phyloP scores from a whole-genome alignment of 2,888 invertebrate species.

The Tipula helvola region DNA sequence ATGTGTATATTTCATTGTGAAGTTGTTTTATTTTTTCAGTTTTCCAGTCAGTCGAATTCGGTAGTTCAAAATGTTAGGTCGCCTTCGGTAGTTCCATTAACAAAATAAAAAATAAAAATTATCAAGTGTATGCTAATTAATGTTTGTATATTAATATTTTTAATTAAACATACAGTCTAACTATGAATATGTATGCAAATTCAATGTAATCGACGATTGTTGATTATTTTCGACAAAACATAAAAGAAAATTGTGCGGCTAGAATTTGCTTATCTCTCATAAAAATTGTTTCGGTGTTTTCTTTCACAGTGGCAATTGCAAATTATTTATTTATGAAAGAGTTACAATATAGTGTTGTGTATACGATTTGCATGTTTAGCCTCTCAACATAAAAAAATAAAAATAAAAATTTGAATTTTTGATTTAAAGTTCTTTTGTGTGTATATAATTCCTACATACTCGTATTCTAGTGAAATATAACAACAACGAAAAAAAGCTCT shows the following conservation, averaged over 20 bases:
- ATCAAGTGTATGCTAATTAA: background rate
- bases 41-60: background rate
- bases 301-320: background rate
- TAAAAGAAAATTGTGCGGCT: no score
- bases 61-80: background rate
- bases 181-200: background rate
- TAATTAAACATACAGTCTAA: background rate
- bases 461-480: background rate
- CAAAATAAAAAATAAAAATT: background rate
- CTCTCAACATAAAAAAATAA: background rate
- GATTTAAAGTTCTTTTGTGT: background rate
- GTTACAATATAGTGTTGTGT: background rate
- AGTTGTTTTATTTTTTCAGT: background rate
- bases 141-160: background rate
- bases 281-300: background rate
- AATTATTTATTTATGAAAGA: background rate
- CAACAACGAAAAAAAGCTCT: background rate
- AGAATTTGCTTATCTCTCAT: background rate
- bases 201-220: background rate
- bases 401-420: no score
- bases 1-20: background rate
- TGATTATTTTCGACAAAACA: background rate
- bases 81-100: background rate
- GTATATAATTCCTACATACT: background rate
- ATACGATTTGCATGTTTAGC: background rate